Base-by-base conservation (phyloP, 2,113 vertebrate genomes). In the Prochilodus magdalenae region DNA sequence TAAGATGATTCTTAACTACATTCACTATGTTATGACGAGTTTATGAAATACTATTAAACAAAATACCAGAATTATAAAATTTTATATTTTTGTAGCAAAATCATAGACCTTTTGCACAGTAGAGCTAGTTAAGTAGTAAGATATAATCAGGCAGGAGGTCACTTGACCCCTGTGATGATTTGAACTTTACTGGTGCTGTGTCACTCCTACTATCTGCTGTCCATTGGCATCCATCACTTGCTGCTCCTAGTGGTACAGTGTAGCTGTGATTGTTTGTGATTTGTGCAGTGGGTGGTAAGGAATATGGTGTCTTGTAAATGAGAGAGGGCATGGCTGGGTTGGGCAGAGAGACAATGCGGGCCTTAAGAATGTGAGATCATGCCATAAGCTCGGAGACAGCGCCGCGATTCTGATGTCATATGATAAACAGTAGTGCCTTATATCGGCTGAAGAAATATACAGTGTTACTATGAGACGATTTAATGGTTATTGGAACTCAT, bases 341-440 rank as follows among this genome's bases (percentile, higher is more conserved):
- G 65, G 69, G 51, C 62, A 44, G 57, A 76, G 13, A 77, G 67
- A 86, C 81, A 86, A 86, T 83, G 73, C 40, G 14, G 49, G 81
- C 40, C 51, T 80, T 70, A 86, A 65, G 78, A 74, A 63, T 80
- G 74, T 81, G 78, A 83, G 65, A 29, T 81, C 74, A 81, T 86
- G 84, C 59, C 60, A 77, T 77, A 72, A 84, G 62, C 81, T 81
- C 44, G 63, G 82, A 74, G 81, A 86, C 44, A 22, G 78, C 60
- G 29, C 78, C 70, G 16, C 63, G 33, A 83, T 51, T 40, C 53
- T 81, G 78, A 81, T 74, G 80, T 84, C 85, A 83, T 83, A 60
- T 27, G 63, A 69, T 40, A 40, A 60, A 75, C 80, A 75, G 80
- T 76, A 26, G 36, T 24, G 73, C 36, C 63, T 76, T 69, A 59